phyloP scores from a whole-genome alignment of 2,113 vertebrate genomes.

The Crotalus viridis region DNA sequence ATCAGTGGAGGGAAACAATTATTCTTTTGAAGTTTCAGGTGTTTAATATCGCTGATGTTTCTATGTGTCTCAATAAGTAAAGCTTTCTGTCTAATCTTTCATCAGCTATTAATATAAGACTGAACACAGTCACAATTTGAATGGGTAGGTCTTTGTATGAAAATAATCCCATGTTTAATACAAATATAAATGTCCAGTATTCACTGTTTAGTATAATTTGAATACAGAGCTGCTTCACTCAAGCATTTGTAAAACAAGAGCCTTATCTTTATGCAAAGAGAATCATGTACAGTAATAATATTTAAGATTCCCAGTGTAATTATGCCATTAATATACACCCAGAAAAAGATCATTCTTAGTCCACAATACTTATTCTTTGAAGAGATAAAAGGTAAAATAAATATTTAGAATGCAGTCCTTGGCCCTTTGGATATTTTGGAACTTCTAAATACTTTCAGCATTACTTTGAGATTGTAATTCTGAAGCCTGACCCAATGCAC shows the following conservation, averaged over 20 bases:
- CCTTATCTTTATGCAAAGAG: not conserved
- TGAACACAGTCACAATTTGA: not conserved
- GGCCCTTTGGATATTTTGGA: not conserved
- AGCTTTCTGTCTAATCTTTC: not conserved
- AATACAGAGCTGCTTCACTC: not conserved
- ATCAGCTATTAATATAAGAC: not conserved
- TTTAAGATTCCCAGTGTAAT: not conserved
- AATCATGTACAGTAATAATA: not conserved
- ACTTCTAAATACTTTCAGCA: not conserved
- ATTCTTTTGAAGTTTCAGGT: not conserved
- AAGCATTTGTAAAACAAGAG: not conserved
- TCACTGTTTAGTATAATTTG: not conserved
- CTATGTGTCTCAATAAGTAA: not conserved
- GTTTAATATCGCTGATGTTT: not conserved
- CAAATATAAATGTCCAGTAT: not conserved
- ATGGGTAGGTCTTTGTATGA: not conserved
- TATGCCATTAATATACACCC: not conserved
- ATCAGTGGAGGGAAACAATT: not conserved
- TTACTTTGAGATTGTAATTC: not conserved
- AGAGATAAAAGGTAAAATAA: not conserved
- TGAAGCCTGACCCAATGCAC: not conserved
- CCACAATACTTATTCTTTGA: not conserved
- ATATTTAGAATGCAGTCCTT: not conserved
- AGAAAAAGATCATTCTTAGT: not conserved
- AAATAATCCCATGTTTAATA: not conserved